Percentiles rank a stretch among this genome's conserved stretches.
These are phyloP conservation scores for Leucophenga maculata DNA, from an alignment of 2,888 invertebrate species.

Conservation along the genomic window DNA sequence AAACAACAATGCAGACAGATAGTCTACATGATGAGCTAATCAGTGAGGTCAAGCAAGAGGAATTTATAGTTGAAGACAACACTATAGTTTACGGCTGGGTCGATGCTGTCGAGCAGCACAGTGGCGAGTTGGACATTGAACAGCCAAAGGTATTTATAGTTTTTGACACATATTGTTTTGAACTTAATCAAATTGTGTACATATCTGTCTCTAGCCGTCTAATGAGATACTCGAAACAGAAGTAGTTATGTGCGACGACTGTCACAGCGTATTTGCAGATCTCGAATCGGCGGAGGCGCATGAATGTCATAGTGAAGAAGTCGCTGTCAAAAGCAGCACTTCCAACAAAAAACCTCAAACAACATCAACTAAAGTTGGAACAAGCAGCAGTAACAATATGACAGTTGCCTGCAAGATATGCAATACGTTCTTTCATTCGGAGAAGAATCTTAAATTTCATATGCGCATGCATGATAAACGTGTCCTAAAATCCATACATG, in stretches of 20 bases:
- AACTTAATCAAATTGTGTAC: too few species aligned
- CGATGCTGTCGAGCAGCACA: too few species aligned
- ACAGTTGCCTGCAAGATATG: constrained; percentile 76
- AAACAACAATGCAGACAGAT: neutral
- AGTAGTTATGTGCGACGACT: constrained; percentile 55
- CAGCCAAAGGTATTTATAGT: too few species aligned
- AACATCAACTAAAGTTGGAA: constrained; percentile 18
- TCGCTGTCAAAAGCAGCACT: constrained; percentile 32
- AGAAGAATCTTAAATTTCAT: constrained; percentile 78
- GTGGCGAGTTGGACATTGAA: too few species aligned
- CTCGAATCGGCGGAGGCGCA: constrained; percentile 59
- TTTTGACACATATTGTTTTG: too few species aligned
- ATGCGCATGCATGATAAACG: constrained; percentile 83
- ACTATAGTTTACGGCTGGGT: too few species aligned
- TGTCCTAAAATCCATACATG: constrained; percentile 69
- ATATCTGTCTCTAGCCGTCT: too few species aligned
- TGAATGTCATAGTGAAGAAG: constrained; percentile 32
- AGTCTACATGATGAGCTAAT: neutral
- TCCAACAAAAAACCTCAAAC: constrained; percentile 22
- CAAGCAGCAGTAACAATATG: neutral
- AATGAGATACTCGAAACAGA: too few species aligned
- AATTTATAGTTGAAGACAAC: neutral
- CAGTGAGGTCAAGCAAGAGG: neutral
- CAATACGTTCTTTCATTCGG: constrained; percentile 78
- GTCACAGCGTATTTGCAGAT: constrained; percentile 58